phyloP scores from a whole-genome alignment of 1,140 invertebrate species.

The Apolygus lucorum region DNA sequence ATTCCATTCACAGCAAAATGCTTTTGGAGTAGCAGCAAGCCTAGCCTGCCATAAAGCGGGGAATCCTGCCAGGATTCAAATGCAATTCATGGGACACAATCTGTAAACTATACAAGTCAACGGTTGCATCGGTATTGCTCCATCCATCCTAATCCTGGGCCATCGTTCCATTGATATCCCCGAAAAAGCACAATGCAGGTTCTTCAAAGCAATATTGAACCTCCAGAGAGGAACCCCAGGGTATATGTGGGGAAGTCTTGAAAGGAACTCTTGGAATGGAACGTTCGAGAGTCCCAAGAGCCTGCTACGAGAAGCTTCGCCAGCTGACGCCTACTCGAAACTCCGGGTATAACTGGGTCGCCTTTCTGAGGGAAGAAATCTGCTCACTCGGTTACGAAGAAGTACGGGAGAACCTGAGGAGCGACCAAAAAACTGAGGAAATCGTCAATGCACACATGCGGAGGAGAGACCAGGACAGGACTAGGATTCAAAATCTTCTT shows the following conservation, averaged over 20 bases:
- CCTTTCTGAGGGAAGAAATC: neutral
- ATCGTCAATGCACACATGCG: neutral
- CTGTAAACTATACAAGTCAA: no score
- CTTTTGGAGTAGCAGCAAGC: no score
- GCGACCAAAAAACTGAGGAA: neutral
- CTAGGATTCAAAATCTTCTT: neutral
- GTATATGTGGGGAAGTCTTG: neutral
- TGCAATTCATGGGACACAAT: no score
- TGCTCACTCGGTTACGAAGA: neutral
- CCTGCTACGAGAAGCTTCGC: conserved; percentile 10
- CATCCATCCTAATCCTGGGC: no score
- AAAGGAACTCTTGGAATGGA: neutral
- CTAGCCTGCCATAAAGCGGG: no score
- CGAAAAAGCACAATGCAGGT: no score
- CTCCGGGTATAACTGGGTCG: neutral
- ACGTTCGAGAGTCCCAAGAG: conserved; percentile 4
- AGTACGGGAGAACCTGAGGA: neutral
- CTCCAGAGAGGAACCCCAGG: neutral
- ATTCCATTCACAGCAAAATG: no score
- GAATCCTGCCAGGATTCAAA: no score
- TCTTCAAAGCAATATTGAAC: neutral
- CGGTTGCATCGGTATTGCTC: no score
- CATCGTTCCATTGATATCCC: no score
- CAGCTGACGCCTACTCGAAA: neutral
- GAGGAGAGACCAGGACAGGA: neutral